Conservation (phyloP, 2,888 invertebrate genomes). For the Sycophila texana region DNA sequence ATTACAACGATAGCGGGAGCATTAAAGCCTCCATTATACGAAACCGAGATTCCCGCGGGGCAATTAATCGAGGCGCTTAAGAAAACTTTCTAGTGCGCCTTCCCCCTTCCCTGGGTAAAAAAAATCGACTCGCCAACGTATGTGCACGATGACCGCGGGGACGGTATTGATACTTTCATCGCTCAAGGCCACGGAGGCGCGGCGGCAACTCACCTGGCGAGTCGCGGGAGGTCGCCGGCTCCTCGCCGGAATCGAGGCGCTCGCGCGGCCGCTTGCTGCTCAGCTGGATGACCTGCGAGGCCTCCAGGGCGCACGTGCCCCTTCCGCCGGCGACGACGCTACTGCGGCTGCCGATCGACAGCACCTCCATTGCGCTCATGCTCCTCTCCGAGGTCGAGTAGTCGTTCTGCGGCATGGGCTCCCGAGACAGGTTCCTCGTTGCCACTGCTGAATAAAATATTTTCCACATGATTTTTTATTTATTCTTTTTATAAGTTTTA, state of each 20-base stretch:
- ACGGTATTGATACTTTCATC: too few relatives aligned
- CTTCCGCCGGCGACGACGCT: neutral
- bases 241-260: slow-evolving; percentile 29
- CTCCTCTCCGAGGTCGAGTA: neutral
- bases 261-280: slow-evolving; percentile 45
- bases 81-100: too few relatives aligned
- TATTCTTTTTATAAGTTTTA: too few relatives aligned
- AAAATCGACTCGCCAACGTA: too few relatives aligned
- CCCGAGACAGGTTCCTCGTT: slow-evolving; percentile 41
- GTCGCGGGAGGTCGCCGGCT: slow-evolving; percentile 4
- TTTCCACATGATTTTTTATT: too few relatives aligned
- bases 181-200: too few relatives aligned
- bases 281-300: neutral
- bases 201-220: slow-evolving; percentile 24
- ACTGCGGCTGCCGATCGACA: neutral
- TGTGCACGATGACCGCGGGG: too few relatives aligned
- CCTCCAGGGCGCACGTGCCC: neutral
- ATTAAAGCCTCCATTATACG: too few relatives aligned
- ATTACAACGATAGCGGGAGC: too few relatives aligned
- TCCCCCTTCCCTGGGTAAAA: too few relatives aligned
- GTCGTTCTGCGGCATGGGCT: slow-evolving; percentile 20
- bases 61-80: too few relatives aligned
- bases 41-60: too few relatives aligned
- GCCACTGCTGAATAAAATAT: neutral
- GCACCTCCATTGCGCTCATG: slow-evolving; percentile 8